Percentiles rank a stretch among this genome's conserved stretches.
phyloP scores from a whole-genome alignment of 2,113 vertebrate species.

The Elephas maximus region DNA sequence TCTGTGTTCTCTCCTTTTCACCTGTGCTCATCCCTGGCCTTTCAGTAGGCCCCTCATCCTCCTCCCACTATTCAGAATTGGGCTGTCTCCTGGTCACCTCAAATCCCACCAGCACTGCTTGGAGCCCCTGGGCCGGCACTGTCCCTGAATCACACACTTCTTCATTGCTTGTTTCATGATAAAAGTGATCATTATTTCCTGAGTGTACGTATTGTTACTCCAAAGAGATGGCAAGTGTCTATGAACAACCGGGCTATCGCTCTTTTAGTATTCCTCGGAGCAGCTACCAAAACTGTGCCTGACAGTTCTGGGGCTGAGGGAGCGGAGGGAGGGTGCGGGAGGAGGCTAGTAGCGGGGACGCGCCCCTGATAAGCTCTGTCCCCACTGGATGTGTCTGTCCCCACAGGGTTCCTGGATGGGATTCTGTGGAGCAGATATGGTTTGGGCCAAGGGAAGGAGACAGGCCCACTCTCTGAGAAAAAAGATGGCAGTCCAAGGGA shows the following conservation, averaged over 20 bases:
- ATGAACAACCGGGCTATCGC: background rate
- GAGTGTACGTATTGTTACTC: background rate
- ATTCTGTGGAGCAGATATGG: background rate
- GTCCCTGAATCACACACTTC: background rate
- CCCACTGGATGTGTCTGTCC: background rate
- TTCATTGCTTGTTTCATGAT: background rate
- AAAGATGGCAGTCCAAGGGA: conserved; percentile 25
- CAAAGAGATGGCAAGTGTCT: background rate
- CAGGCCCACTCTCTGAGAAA: background rate
- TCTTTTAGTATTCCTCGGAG: background rate
- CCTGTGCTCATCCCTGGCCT: no score
- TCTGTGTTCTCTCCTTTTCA: background rate
- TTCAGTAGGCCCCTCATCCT: background rate
- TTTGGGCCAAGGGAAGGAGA: background rate
- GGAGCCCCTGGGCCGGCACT: background rate
- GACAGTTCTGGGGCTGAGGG: background rate
- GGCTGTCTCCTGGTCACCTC: background rate
- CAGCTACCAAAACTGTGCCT: background rate
- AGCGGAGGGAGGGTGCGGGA: background rate
- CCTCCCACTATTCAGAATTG: background rate
- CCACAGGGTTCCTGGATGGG: background rate
- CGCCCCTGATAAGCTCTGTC: background rate
- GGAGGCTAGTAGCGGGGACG: background rate
- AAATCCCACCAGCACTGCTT: background rate
- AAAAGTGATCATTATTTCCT: background rate